Percentiles rank a stretch among this genome's conserved stretches.
Conservation (phyloP, 2,113 vertebrate genomes). For the Rafetus swinhoei region DNA sequence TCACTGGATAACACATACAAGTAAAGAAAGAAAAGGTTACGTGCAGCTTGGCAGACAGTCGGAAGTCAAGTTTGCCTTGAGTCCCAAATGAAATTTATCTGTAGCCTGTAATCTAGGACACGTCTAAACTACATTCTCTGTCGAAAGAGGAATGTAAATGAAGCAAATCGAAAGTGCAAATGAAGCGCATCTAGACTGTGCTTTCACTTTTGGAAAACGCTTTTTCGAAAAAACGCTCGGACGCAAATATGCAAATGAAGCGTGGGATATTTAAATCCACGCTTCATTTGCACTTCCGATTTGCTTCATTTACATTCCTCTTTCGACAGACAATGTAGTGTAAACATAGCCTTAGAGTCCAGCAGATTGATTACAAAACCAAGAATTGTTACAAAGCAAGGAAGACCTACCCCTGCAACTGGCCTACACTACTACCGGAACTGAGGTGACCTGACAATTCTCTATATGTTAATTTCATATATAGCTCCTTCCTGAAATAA, state of each 20-base stretch:
- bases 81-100: not conserved
- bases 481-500: fast-evolving
- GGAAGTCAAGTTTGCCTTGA: not conserved
- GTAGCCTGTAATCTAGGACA: not conserved
- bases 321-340: no score
- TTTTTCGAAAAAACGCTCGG: no score
- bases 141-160: no score
- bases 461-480: not conserved
- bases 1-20: not conserved
- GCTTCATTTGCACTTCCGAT: no score
- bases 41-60: not conserved
- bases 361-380: not conserved
- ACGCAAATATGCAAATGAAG: no score
- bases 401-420: not conserved
- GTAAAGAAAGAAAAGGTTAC: not conserved
- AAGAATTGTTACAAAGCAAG: not conserved
- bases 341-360: not conserved
- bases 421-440: not conserved
- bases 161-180: no score
- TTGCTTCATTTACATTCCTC: no score
- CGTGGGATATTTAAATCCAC: no score
- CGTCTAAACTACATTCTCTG: no score
- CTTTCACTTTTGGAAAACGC: no score
- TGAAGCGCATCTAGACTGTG: no score
- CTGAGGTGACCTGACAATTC: not conserved